Conservation (phyloP, 2,888 invertebrate species). For the Ypsolopha sequella region DNA sequence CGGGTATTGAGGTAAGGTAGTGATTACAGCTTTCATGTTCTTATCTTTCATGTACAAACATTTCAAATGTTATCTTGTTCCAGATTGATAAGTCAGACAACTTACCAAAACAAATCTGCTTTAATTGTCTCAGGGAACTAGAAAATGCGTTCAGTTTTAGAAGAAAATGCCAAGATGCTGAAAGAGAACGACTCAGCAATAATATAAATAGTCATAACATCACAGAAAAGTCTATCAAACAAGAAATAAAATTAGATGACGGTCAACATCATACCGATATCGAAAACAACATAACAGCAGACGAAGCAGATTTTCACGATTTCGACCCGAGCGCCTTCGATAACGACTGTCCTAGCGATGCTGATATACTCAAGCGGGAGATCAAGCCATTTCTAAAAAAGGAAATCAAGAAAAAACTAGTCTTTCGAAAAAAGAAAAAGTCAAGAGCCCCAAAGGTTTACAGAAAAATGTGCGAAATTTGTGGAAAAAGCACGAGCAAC, state of each 20-base stretch:
- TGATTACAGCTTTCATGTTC: background rate
- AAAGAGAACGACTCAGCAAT: constrained; percentile 24
- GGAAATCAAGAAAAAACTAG: constrained; percentile 15
- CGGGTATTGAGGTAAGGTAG: constrained; percentile 40
- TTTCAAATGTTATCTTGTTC: constrained; percentile 12
- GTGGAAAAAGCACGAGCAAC: constrained; percentile 55
- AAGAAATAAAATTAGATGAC: background rate
- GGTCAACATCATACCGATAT: background rate
- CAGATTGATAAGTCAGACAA: constrained; percentile 50
- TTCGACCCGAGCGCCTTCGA: constrained; percentile 3
- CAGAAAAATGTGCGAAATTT: constrained; percentile 59
- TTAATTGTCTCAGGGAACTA: constrained; percentile 43
- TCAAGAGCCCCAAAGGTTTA: constrained; percentile 45
- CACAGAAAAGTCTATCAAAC: background rate
- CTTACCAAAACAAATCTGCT: constrained; percentile 49
- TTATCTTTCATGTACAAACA: too few species aligned
- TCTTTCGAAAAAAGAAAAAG: constrained; percentile 20
- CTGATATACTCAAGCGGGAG: constrained; percentile 14
- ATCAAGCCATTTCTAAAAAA: constrained; percentile 16
- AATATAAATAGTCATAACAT: background rate
- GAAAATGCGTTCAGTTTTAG: constrained; percentile 59
- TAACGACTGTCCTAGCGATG: constrained; percentile 8
- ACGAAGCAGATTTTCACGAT: constrained; percentile 25
- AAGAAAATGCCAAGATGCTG: constrained; percentile 51
- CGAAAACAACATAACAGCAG: constrained; percentile 10